Base-by-base conservation (phyloP, 2,113 vertebrate genomes). In the Ailuropoda melanoleuca region DNA sequence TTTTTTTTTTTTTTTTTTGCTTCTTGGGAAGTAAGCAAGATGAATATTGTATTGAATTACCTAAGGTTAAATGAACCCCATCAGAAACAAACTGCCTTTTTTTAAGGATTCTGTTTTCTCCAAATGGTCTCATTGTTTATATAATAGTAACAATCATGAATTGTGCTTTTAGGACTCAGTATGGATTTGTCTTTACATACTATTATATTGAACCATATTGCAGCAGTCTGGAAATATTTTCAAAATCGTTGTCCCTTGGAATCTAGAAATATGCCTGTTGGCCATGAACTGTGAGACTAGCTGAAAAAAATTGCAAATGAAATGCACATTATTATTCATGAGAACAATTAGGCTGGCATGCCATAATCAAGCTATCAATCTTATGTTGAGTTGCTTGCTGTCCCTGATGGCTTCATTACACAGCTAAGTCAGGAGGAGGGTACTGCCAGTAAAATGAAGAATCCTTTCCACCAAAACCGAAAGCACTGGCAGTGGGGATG, bases 261-360 rank as follows among this genome's bases (percentile, higher is more conserved):
- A 97, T 98, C 82, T 88, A 94, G 82, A 90, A 96, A 93, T 95
- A 90, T 56, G 34, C 12, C 68, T 88, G 1, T 55, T 92, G 70
- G 6, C 83, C 64, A 50, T 88, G 70, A 92, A 91, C 84, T 92
- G 6, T 90, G 53, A 88, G 37, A 70, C n/a, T 8, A 86, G 17
- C 46, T 92, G 10, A 86, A 95, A 88, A 97, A 97, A 87, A 75
- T 39, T 31, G 13, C n/a, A 97, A 96, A 53, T 90, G 34, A 70
- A 96, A 85, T 90, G 9, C 39, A 18, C 64, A 26, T 62, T 89
- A 60, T 93, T 96, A 62, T 82, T 95, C 43, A 72, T 4, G 90
- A 53, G 39, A 88, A 93, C 31, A 81, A 60, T 85, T 82, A 80
- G 55, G 43, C n/a, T 87, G 58, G 56, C 7, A 29, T 17, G 19